phyloP scores from a whole-genome alignment of 2,888 invertebrate genomes.

The Ichneumoninae sp. region DNA sequence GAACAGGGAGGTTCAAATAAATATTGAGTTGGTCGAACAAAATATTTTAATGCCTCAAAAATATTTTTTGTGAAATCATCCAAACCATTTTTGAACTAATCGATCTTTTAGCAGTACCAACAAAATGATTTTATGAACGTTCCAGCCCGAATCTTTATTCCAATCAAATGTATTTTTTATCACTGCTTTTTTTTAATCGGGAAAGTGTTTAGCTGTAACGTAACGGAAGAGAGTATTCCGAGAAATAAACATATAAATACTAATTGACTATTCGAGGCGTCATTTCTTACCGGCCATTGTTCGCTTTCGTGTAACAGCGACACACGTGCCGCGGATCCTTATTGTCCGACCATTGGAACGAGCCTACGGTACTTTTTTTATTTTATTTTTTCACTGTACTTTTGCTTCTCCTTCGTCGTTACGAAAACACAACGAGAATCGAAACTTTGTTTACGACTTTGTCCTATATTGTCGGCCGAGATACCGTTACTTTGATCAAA shows the following conservation, averaged over 20 bases:
- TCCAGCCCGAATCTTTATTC: too few species aligned
- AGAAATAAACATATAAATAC: slow-evolving; percentile 59
- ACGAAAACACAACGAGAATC: neutral
- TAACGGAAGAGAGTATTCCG: slow-evolving; percentile 41
- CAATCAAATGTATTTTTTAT: too few species aligned
- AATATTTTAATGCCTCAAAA: too few species aligned
- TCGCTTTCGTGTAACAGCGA: slow-evolving; percentile 46
- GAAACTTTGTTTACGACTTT: neutral
- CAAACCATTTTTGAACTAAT: too few species aligned
- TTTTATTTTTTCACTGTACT: neutral
- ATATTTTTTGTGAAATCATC: too few species aligned
- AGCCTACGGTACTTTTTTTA: slow-evolving; percentile 54
- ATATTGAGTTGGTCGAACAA: too few species aligned
- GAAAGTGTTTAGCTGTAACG: neutral
- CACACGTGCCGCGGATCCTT: slow-evolving; percentile 57
- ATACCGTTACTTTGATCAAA: neutral
- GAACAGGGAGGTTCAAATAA: too few species aligned
- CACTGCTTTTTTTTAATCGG: neutral
- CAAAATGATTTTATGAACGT: too few species aligned
- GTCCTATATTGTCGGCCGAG: neutral
- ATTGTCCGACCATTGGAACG: slow-evolving; percentile 56
- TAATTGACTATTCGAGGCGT: slow-evolving; percentile 64
- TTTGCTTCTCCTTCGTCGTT: neutral
- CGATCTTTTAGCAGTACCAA: too few species aligned
- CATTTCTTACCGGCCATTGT: slow-evolving; percentile 64